phyloP scores from a whole-genome alignment of 1,140 invertebrate species.

The Drosophila santomea region DNA sequence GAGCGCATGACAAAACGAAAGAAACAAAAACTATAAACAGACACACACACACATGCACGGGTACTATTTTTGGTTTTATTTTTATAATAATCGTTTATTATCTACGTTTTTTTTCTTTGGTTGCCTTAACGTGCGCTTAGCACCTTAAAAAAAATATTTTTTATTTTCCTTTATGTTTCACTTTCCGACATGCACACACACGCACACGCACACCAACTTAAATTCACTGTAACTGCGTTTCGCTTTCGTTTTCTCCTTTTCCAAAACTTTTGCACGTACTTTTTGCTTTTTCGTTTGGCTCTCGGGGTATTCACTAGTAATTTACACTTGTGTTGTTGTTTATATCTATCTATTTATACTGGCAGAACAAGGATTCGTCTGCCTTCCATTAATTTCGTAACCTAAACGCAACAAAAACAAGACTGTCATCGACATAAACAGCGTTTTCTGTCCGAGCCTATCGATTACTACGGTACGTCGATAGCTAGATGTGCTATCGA shows the following conservation, averaged over 20 bases:
- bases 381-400: constrained; percentile 9
- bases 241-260: constrained; percentile 16
- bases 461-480: no score
- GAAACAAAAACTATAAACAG: constrained; percentile 26
- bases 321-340: constrained; percentile 3
- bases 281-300: constrained; percentile 6
- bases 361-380: constrained; percentile 16
- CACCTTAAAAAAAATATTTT: constrained; percentile 8
- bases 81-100: constrained; percentile 22
- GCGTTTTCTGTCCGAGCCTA: not conserved
- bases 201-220: constrained; percentile 7
- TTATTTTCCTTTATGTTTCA: constrained; percentile 14
- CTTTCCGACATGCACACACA: constrained; percentile 6
- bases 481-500: no score
- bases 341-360: constrained; percentile 14
- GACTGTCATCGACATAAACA: no score
- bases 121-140: not conserved
- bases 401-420: no score
- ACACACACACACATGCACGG: constrained; percentile 24
- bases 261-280: constrained; percentile 14
- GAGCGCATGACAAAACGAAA: constrained; percentile 58
- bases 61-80: constrained; percentile 12
- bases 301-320: not conserved
- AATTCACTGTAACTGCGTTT: constrained; percentile 15
- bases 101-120: constrained; percentile 1